Percentiles rank a stretch among this genome's conserved stretches.
Evolutionary conservation across 2,113 vertebrate genomes (phyloP).

Genomic region (Porphyrio hochstetteri): DNA sequence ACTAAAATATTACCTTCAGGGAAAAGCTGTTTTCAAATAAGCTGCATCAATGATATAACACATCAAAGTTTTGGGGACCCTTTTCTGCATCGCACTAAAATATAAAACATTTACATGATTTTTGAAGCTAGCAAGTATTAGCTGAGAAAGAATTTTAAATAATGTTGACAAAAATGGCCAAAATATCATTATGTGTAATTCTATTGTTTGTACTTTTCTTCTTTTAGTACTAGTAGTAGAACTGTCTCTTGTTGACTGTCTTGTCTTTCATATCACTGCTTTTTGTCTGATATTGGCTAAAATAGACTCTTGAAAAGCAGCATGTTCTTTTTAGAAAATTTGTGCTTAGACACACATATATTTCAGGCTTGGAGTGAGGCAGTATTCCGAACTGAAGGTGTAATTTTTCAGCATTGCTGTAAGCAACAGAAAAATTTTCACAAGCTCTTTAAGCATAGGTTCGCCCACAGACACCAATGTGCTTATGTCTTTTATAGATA

Average conservation of each 20-base stretch:
- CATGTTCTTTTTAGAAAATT: not conserved
- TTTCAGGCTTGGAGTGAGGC: not conserved
- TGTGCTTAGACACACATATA: not conserved
- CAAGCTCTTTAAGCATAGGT: not conserved
- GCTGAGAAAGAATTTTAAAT: not conserved
- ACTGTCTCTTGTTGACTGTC: not conserved
- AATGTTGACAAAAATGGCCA: not conserved
- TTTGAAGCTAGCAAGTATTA: not conserved
- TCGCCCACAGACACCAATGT: not conserved
- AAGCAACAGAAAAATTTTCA: not conserved
- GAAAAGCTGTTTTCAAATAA: not conserved
- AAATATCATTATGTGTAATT: not conserved
- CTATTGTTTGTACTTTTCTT: not conserved
- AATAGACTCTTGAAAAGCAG: not conserved
- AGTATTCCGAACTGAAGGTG: not conserved
- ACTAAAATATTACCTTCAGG: not conserved
- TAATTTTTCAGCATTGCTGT: not conserved
- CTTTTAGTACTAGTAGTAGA: not conserved
- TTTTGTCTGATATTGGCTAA: not conserved
- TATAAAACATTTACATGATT: not conserved
- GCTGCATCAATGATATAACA: not conserved
- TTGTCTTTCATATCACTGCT: not conserved
- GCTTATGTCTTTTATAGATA: not conserved
- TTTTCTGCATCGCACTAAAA: not conserved
- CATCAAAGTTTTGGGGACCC: not conserved